These are phyloP conservation scores for Rotaria sp. DNA, from an alignment of 2,888 invertebrate species.

Conservation along the genomic window DNA sequence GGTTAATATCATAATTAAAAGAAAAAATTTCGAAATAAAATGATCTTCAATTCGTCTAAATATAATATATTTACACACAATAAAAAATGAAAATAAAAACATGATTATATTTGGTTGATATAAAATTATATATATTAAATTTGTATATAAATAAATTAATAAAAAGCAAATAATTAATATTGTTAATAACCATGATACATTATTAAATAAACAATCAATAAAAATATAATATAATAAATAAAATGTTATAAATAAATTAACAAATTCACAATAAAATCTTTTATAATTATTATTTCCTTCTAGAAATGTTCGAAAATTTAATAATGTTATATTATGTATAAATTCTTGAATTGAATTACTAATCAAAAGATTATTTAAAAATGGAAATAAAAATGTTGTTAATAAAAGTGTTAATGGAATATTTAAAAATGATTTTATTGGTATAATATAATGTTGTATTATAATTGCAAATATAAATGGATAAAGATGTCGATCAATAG, in stretches of 20 bases:
- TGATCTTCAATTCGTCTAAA: not conserved
- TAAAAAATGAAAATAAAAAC: not conserved
- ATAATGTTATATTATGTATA: not conserved
- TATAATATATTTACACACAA: not conserved
- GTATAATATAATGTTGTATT: not conserved
- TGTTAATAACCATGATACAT: not conserved
- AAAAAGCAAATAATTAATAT: not conserved
- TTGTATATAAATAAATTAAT: not conserved
- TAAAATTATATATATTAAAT: not conserved
- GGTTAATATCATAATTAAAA: not conserved
- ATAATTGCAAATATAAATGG: slow-evolving; percentile 11
- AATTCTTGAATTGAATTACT: not conserved
- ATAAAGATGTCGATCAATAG: not conserved
- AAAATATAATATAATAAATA: not conserved
- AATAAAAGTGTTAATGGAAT: not conserved
- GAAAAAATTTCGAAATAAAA: slow-evolving; percentile 5
- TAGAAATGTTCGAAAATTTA: not conserved
- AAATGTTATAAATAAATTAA: not conserved
- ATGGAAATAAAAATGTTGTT: slow-evolving; percentile 16
- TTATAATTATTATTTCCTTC: not conserved
- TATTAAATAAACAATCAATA: not conserved
- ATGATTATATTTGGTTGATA: not conserved
- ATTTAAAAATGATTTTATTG: not conserved
- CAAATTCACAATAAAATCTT: not conserved
- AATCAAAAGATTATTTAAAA: not conserved